Evolutionary conservation across 2,888 invertebrate genomes (phyloP), one percentile per base, ranked within the genome.

Genomic region (Julus scanicus): DNA sequence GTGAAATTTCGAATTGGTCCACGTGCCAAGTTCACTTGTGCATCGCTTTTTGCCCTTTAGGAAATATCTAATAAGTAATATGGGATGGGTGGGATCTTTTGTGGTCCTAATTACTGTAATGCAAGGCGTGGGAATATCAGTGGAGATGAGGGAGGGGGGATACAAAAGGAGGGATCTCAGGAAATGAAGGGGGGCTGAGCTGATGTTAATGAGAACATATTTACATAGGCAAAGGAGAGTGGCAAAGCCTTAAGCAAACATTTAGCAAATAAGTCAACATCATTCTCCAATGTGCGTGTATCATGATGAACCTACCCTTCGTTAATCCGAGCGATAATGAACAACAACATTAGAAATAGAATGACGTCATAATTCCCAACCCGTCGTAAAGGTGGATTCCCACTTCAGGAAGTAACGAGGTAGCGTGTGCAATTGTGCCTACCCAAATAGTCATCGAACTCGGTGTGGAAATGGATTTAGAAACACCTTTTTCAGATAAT

Each of bases 191-290:
- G 80, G 80, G 80, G 0, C 29, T 13, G 37, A 80, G 80, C 80
- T 80, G 80, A 80, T 80, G 80, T 37, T 80, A 80, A 80, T 80
- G 80, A 80, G 80, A 80, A 37, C 80, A 80, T 80, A 80, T 80
- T 80, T 80, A 29, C 80, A 80, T 80, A 37, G 80, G 13, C 13
- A 37, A 80, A 80, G 80, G 37, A 80, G 53, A 53, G 80, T 80
- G 80, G 80, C 37, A 80, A 80, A 80, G 80, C 80, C 80, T 80
- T 80, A 80, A 80, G 80, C 80, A 80, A 80, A 80, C 80, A 80
- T 80, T 80, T 80, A 80, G 80, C 80, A 37, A 80, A 80, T 80
- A 80, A 80, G 80, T 80, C 80, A 80, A 80, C 80, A 80, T 80
- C 37, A 80, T 80, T 80, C 80, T 80, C 80, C 37, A 15, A 29